These are phyloP conservation scores for Graptemys geographica DNA, from an alignment of 2,797 vertebrate genomes.

Conservation along the genomic window DNA sequence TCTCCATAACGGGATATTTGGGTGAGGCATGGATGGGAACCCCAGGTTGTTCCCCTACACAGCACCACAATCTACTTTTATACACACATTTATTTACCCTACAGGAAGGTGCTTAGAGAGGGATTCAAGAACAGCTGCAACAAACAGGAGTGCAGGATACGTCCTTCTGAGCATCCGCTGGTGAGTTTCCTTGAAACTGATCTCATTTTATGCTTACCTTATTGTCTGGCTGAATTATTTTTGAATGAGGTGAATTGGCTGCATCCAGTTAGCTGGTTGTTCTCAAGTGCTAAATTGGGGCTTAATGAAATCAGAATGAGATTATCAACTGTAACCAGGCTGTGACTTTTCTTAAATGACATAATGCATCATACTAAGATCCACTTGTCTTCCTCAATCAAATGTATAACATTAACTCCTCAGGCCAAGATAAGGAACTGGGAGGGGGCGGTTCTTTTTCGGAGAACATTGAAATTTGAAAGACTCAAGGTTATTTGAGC, in stretches of 20 bases:
- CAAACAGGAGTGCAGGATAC: background rate
- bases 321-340: background rate
- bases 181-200: background rate
- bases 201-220: background rate
- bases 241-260: background rate
- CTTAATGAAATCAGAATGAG: background rate
- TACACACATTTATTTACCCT: background rate
- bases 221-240: background rate
- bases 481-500: background rate
- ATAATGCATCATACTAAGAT: background rate
- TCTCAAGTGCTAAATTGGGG: slow-evolving; percentile 1
- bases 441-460: background rate
- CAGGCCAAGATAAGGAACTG: background rate
- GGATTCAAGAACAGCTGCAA: background rate
- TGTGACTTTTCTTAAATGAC: background rate
- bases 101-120: background rate
- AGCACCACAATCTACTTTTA: background rate
- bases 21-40: background rate
- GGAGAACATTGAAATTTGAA: background rate
- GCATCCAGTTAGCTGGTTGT: background rate
- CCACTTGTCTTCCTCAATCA: slow-evolving; percentile 1
- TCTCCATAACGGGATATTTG: background rate
- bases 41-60: background rate
- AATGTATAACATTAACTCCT: background rate
- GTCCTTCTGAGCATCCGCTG: background rate